phyloP scores from a whole-genome alignment of 1,140 invertebrate species.

The Drosophila busckii region DNA sequence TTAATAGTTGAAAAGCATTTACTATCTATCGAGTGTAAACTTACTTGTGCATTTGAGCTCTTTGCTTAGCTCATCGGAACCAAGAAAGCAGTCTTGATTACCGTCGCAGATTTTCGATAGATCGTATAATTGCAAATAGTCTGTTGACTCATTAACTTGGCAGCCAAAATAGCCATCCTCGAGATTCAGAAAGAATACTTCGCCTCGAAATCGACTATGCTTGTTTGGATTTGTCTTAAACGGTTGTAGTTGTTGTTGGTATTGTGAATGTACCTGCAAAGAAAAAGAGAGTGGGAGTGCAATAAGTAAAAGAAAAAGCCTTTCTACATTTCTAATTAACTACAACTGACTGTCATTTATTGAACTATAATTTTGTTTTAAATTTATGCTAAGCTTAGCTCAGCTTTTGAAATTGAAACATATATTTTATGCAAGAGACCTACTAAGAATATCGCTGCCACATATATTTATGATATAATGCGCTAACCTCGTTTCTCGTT shows the following conservation, averaged over 20 bases:
- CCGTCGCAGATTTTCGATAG: constrained; percentile 96
- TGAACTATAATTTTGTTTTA: too few relatives aligned
- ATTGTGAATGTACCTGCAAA: constrained; percentile 87
- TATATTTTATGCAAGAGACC: too few relatives aligned
- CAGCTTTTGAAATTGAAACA: too few relatives aligned
- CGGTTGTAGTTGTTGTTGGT: constrained; percentile 62
- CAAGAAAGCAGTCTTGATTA: constrained; percentile 91
- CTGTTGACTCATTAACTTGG: constrained; percentile 96
- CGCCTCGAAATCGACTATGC: constrained; percentile 87
- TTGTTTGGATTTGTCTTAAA: constrained; percentile 71
- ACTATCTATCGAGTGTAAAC: constrained; percentile 35
- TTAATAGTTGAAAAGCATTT: constrained; percentile 7
- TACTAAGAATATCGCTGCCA: too few relatives aligned
- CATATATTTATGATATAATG: too few relatives aligned
- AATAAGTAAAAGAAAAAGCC: too few relatives aligned
- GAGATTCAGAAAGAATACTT: constrained; percentile 97
- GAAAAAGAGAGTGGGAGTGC: constrained; percentile 10
- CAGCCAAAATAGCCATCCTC: constrained; percentile 98
- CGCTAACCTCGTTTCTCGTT: too few relatives aligned
- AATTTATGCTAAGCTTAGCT: too few relatives aligned
- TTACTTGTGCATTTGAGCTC: constrained; percentile 96
- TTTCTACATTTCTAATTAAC: too few relatives aligned
- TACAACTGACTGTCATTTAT: too few relatives aligned
- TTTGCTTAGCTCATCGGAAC: constrained; percentile 92
- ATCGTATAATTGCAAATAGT: constrained; percentile 96